These are phyloP conservation scores for Steinernema hermaphroditum DNA, from an alignment of 2,888 invertebrate species.

Conservation along the genomic window DNA sequence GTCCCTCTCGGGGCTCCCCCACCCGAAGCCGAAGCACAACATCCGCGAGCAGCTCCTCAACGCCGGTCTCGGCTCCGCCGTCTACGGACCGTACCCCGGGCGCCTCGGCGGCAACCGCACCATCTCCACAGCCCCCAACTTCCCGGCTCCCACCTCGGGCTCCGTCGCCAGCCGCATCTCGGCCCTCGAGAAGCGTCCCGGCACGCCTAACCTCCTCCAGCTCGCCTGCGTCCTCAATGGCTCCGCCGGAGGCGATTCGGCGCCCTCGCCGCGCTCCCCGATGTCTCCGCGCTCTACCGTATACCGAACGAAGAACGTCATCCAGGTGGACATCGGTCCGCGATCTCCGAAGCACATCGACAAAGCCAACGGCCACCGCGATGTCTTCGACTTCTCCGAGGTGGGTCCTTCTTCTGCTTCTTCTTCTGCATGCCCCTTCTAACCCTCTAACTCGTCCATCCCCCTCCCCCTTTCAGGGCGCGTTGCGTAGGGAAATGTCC, in stretches of 20 bases:
- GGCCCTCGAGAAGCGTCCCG: constrained; percentile 59
- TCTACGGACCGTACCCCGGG: constrained; percentile 31
- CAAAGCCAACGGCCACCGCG: constrained; percentile 12
- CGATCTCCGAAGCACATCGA: constrained; percentile 23
- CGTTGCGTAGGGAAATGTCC: no score
- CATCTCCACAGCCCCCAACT: constrained; percentile 48
- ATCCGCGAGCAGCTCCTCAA: constrained; percentile 62
- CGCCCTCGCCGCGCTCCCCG: constrained; percentile 38
- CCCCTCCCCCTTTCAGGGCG: no score
- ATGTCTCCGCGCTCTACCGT: constrained; percentile 63
- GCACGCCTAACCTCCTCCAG: constrained; percentile 49
- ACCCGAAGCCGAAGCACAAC: constrained; percentile 65
- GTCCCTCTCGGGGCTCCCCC: constrained; percentile 49
- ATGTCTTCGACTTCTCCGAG: constrained; percentile 25
- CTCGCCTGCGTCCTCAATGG: constrained; percentile 35
- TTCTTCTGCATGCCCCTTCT: not conserved
- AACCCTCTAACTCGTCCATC: no score
- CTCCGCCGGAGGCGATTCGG: not conserved
- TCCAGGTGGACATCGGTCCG: constrained; percentile 47
- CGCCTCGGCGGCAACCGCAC: constrained; percentile 29
- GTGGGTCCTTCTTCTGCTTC: not conserved
- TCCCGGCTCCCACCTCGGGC: constrained; percentile 54
- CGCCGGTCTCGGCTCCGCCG: constrained; percentile 38
- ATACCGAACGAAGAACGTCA: constrained; percentile 62
- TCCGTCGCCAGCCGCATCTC: constrained; percentile 61